These are phyloP conservation scores for Streptopelia turtur DNA, from an alignment of 2,797 vertebrate genomes.

Conservation along the genomic window DNA sequence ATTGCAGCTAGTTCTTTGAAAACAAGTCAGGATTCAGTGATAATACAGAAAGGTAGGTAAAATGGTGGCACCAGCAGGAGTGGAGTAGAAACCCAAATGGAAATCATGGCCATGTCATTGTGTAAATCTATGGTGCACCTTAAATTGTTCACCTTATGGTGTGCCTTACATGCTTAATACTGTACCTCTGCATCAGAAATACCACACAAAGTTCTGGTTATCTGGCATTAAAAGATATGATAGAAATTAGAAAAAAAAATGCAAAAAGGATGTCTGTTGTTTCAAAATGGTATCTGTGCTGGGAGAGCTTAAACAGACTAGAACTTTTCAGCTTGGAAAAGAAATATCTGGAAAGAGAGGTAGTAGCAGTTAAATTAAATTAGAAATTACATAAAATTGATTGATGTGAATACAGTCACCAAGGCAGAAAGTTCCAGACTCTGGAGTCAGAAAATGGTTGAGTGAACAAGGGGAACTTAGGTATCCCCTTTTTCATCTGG, in stretches of 20 bases:
- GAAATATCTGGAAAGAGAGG: constrained; percentile 11
- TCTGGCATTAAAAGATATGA: neutral
- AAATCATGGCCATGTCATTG: neutral
- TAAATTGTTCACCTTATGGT: neutral
- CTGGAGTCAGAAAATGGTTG: neutral
- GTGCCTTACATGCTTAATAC: neutral
- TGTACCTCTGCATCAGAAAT: neutral
- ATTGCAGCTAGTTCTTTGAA: neutral
- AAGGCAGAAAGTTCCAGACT: constrained; percentile 17
- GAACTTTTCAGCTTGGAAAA: neutral
- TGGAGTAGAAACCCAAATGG: neutral
- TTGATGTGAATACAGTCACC: constrained; percentile 2
- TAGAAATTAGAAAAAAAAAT: neutral
- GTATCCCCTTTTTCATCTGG: neutral
- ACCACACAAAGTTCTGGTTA: neutral
- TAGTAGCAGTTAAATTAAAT: constrained; percentile 46
- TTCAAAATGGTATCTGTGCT: constrained; percentile 24
- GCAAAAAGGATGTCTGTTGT: neutral
- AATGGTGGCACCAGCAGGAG: neutral
- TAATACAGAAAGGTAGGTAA: neutral
- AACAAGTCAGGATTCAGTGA: neutral
- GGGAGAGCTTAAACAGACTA: constrained; percentile 29
- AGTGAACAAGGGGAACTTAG: neutral
- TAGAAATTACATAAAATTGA: constrained; percentile 26
- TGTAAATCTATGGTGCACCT: neutral